These are phyloP conservation scores for Lapara coniferarum DNA, from an alignment of 2,888 invertebrate species.

Conservation along the genomic window DNA sequence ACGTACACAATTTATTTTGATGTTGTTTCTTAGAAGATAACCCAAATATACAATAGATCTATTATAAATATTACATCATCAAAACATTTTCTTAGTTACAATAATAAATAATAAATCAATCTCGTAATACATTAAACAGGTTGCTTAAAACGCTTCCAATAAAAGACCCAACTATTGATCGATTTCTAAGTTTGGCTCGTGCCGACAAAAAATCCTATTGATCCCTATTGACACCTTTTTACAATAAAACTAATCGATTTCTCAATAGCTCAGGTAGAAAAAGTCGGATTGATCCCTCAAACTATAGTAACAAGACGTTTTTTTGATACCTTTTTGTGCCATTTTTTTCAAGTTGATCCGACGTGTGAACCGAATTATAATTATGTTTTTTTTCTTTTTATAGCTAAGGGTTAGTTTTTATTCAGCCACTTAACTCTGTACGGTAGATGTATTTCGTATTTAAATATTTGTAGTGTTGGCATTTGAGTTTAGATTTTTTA, in stretches of 20 bases:
- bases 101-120: not conserved
- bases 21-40: no score
- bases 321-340: conserved; percentile 47
- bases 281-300: conserved; percentile 30
- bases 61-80: no score
- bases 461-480: conserved; percentile 45
- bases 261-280: conserved; percentile 43
- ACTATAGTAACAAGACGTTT: conserved; percentile 34
- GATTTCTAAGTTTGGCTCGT: conserved; percentile 41
- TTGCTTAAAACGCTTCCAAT: conserved; percentile 5
- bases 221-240: conserved; percentile 43
- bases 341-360: conserved; percentile 48
- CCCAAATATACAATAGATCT: no score
- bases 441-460: conserved; percentile 58
- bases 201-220: conserved; percentile 39
- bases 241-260: conserved; percentile 48
- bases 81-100: no score
- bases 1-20: no score
- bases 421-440: conserved; percentile 59
- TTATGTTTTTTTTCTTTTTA: conserved; percentile 38
- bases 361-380: conserved; percentile 59
- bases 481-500: conserved; percentile 32
- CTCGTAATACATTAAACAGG: not conserved
- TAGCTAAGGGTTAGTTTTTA: conserved; percentile 41
- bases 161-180: conserved; percentile 6